These are phyloP conservation scores for Drosophila gaucha DNA, from an alignment of 2,888 invertebrate species.

Conservation along the genomic window DNA sequence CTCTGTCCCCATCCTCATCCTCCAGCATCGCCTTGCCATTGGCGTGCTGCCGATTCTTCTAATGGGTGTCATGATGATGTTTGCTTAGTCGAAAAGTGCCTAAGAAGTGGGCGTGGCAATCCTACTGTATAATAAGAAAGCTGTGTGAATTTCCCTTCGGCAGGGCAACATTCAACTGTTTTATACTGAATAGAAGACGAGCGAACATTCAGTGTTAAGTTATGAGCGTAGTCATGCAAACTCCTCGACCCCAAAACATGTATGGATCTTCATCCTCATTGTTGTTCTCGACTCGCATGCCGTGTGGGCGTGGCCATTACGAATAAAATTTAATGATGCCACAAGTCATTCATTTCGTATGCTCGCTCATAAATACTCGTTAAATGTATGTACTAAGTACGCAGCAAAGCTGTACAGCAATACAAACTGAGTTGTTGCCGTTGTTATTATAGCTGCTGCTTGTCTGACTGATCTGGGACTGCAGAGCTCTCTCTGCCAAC, in stretches of 20 bases:
- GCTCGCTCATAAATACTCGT: slow-evolving; percentile 71
- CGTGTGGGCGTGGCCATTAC: slow-evolving; percentile 32
- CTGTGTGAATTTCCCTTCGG: slow-evolving; percentile 10
- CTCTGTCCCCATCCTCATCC: background rate
- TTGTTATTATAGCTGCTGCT: slow-evolving; percentile 10
- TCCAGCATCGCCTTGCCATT: slow-evolving; percentile 4
- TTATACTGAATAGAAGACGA: slow-evolving; percentile 17
- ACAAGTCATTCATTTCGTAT: slow-evolving; percentile 71
- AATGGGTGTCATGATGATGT: slow-evolving; percentile 75
- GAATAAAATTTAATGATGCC: slow-evolving; percentile 74
- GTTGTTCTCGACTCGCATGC: slow-evolving; percentile 17
- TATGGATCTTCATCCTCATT: slow-evolving; percentile 44
- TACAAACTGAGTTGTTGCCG: slow-evolving; percentile 33
- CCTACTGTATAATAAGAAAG: slow-evolving; percentile 10
- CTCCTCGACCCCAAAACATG: slow-evolving; percentile 68
- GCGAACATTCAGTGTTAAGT: slow-evolving; percentile 44
- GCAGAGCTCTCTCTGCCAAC: background rate
- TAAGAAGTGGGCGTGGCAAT: slow-evolving; percentile 23
- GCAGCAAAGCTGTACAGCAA: slow-evolving; percentile 43
- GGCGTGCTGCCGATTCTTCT: slow-evolving; percentile 48
- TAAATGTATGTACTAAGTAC: slow-evolving; percentile 69
- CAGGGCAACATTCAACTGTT: slow-evolving; percentile 10
- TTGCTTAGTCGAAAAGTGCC: slow-evolving; percentile 61
- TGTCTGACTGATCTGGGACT: slow-evolving; percentile 19
- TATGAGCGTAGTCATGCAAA: slow-evolving; percentile 11